Conservation (phyloP, 2,888 invertebrate genomes). For the Plutella xylostella region DNA sequence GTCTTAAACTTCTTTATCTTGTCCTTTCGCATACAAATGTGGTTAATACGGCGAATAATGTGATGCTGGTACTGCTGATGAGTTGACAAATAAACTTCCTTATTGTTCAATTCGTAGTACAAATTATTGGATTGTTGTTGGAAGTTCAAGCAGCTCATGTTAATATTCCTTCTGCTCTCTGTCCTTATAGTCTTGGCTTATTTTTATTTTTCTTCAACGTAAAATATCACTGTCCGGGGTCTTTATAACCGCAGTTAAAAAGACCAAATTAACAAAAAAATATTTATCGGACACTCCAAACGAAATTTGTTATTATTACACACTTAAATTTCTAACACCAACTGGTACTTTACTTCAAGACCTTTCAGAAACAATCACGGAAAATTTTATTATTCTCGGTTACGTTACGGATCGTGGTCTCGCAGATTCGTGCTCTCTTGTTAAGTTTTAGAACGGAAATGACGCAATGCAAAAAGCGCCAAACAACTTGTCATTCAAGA, state of each 20-base stretch:
- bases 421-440: neutral
- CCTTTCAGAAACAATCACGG: too few relatives aligned
- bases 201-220: neutral
- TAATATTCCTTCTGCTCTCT: slow-evolving; percentile 22
- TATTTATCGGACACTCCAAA: too few relatives aligned
- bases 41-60: slow-evolving; percentile 35
- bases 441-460: neutral
- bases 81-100: neutral
- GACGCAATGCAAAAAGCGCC: neutral
- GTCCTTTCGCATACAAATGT: slow-evolving; percentile 42
- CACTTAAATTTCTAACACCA: too few relatives aligned
- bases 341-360: too few relatives aligned
- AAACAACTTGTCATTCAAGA: too few relatives aligned
- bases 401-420: too few relatives aligned
- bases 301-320: too few relatives aligned
- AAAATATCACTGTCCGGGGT: slow-evolving; percentile 23
- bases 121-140: slow-evolving; percentile 32
- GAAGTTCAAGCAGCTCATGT: slow-evolving; percentile 48
- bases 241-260: slow-evolving; percentile 33
- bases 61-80: slow-evolving; percentile 21
- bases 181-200: neutral
- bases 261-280: too few relatives aligned
- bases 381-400: too few relatives aligned
- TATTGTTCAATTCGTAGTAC: too few relatives aligned
- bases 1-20: slow-evolving; percentile 52